These are phyloP conservation scores for Spheniscus mendiculus DNA, from an alignment of 2,113 vertebrate species.

Conservation along the genomic window DNA sequence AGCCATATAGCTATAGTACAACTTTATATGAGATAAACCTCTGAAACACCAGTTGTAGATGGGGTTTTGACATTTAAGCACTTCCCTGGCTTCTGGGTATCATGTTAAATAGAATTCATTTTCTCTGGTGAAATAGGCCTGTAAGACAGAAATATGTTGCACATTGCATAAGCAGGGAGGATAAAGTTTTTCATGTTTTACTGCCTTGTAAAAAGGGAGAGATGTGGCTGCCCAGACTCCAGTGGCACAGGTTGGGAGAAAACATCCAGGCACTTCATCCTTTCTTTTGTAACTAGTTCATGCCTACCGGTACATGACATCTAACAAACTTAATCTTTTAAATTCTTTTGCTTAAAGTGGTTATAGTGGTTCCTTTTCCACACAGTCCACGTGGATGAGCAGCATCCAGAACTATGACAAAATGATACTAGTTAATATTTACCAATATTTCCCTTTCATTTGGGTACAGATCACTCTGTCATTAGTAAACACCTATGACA, in stretches of 20 bases:
- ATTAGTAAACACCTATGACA: not conserved
- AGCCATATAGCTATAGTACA: not conserved
- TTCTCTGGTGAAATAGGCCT: not conserved
- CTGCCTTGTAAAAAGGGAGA: not conserved
- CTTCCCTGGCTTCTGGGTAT: not conserved
- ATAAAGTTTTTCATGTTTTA: not conserved
- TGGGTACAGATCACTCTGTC: not conserved
- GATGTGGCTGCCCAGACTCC: not conserved
- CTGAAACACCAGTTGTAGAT: not conserved
- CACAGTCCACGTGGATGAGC: not conserved
- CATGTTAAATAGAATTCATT: not conserved
- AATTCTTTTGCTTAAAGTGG: not conserved
- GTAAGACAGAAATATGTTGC: not conserved
- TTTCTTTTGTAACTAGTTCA: not conserved
- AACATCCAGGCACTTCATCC: not conserved
- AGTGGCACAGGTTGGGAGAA: not conserved
- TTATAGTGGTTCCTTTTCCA: not conserved
- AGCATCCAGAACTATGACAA: not conserved
- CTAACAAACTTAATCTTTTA: not conserved
- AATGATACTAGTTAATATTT: not conserved
- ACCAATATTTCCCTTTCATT: not conserved
- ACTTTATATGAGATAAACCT: conserved; percentile 24
- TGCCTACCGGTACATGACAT: rapidly evolving
- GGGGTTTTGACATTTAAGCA: not conserved
- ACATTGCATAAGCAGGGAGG: not conserved